A percentile compares a stretch with the other conserved stretches of the same genome.
phyloP scores from a whole-genome alignment of 2,888 invertebrate genomes.

The Tachina fera region DNA sequence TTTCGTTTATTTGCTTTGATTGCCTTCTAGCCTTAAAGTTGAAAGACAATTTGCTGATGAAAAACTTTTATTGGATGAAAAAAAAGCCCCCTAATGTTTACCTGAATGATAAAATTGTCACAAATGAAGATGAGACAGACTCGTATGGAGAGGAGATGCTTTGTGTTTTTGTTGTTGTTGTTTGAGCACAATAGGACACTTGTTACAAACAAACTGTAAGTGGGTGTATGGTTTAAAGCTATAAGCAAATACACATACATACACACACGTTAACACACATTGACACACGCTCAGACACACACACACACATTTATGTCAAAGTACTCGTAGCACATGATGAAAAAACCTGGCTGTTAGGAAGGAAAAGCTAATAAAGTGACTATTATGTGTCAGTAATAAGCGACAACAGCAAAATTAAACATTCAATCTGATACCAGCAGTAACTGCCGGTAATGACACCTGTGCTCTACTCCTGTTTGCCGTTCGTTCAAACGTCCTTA shows the following conservation, averaged over 20 bases:
- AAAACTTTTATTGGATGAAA: neutral
- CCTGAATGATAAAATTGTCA: conserved; percentile 18
- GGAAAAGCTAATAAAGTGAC: neutral
- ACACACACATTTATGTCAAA: neutral
- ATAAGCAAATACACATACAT: neutral
- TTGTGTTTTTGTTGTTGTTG: conserved; percentile 1
- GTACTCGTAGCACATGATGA: no score
- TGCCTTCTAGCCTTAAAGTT: neutral
- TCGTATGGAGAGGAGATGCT: neutral
- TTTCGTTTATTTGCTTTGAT: neutral
- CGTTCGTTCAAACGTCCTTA: neutral
- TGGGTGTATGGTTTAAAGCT: neutral
- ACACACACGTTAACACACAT: neutral
- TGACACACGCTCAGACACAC: neutral
- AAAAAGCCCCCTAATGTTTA: conserved; percentile 17
- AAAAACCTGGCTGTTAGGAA: neutral
- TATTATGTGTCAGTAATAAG: conserved; percentile 4
- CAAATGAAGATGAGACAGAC: neutral
- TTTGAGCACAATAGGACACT: neutral
- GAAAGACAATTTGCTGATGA: neutral
- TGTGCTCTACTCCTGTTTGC: neutral
- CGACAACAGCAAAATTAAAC: conserved; percentile 1
- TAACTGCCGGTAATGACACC: conserved; percentile 15
- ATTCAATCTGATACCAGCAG: conserved; percentile 47
- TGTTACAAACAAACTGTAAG: neutral